Evolutionary conservation across 2,888 invertebrate species (phyloP).

Genomic region (Tricholauxania praeusta): DNA sequence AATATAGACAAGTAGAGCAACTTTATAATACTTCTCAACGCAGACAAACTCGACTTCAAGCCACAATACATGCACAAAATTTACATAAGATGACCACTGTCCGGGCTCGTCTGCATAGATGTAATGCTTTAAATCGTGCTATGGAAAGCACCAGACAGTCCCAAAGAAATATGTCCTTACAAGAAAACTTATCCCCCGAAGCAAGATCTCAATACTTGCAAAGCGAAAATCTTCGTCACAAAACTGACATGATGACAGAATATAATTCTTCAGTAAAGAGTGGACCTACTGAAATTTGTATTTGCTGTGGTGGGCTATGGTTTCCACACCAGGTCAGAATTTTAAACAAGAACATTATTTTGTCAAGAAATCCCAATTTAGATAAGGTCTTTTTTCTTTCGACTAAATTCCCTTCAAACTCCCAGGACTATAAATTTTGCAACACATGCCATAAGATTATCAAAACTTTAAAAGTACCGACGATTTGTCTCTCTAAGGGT

Average conservation of each 20-base stretch:
- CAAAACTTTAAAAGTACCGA: not conserved
- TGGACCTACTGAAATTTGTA: slow-evolving; percentile 4
- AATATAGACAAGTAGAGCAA: no score
- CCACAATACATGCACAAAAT: no score
- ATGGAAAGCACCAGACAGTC: no score
- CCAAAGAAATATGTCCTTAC: no score
- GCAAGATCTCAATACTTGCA: not conserved
- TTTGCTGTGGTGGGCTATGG: slow-evolving; percentile 16
- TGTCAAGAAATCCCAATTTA: not conserved
- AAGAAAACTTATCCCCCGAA: no score
- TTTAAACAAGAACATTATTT: not conserved
- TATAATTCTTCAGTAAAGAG: not conserved
- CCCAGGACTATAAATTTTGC: slow-evolving; percentile 6
- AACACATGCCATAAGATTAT: not conserved
- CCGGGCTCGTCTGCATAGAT: no score
- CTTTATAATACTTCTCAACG: no score
- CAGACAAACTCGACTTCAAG: no score
- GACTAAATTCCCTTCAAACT: not conserved
- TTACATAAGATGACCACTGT: no score
- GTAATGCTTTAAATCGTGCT: no score
- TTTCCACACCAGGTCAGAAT: slow-evolving; percentile 9
- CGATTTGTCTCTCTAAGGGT: slow-evolving; percentile 15
- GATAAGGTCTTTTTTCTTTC: slow-evolving; percentile 3
- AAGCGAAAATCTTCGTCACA: not conserved
- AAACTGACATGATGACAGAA: not conserved